Evolutionary conservation across 2,888 invertebrate species (phyloP).

Genomic region (Phaonia tiefii): DNA sequence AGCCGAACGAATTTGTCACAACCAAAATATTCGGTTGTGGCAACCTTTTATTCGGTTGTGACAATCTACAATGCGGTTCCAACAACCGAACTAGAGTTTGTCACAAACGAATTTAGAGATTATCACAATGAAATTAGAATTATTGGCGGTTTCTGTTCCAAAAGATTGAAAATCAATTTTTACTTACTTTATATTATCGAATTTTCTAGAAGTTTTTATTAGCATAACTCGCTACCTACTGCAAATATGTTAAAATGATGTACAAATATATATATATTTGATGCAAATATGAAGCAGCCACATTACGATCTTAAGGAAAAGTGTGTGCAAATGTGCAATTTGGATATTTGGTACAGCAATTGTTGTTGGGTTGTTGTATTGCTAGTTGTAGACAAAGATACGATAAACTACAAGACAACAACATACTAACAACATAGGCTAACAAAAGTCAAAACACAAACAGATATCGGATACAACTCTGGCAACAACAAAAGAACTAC

Average conservation of each 20-base stretch:
- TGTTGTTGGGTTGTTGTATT: constrained; percentile 32
- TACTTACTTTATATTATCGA: too few species aligned
- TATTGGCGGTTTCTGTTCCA: too few species aligned
- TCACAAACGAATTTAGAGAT: too few species aligned
- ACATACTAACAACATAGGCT: constrained; percentile 64
- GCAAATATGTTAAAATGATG: constrained; percentile 18
- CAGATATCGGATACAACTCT: constrained; percentile 65
- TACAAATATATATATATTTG: constrained; percentile 36
- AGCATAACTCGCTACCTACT: too few species aligned
- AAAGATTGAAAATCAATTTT: too few species aligned
- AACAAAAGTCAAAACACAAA: constrained; percentile 65
- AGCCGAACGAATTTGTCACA: too few species aligned
- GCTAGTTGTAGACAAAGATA: constrained; percentile 36
- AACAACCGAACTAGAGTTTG: too few species aligned
- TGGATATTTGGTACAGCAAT: neutral
- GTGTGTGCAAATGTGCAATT: constrained; percentile 50
- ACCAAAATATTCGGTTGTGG: too few species aligned
- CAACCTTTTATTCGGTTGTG: too few species aligned
- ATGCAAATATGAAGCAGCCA: constrained; percentile 27
- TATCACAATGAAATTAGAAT: too few species aligned
- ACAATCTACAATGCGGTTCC: too few species aligned
- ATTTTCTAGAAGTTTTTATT: too few species aligned
- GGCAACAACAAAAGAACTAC: constrained; percentile 54
- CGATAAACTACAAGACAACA: constrained; percentile 57
- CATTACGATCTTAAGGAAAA: constrained; percentile 42